phyloP scores from a whole-genome alignment of 1,140 invertebrate genomes.

The Drosophila mauritiana region DNA sequence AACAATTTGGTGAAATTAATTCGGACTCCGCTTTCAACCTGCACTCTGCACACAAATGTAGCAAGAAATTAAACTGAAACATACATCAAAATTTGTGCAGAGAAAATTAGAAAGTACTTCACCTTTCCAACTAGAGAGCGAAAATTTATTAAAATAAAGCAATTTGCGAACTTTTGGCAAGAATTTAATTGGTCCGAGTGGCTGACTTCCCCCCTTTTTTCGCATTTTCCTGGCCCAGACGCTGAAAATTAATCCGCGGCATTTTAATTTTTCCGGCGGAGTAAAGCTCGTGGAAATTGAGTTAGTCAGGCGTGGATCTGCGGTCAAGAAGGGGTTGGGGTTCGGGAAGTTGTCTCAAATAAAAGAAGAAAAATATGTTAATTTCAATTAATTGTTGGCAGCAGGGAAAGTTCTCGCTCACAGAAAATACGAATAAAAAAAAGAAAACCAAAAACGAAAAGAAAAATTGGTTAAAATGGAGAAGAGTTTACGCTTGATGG shows the following conservation, averaged over 20 bases:
- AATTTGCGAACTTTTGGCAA: constrained; percentile 48
- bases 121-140: background rate
- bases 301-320: constrained; percentile 15
- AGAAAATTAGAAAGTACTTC: constrained; percentile 18
- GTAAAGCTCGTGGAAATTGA: constrained; percentile 32
- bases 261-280: background rate
- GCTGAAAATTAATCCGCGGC: constrained; percentile 29
- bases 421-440: constrained; percentile 30
- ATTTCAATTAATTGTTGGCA: constrained; percentile 80
- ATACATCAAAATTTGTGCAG: too few relatives aligned
- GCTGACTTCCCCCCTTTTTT: constrained; percentile 12
- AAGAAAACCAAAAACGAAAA: constrained; percentile 26
- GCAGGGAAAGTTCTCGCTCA: constrained; percentile 26
- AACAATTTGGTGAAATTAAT: constrained; percentile 23
- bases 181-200: constrained; percentile 43
- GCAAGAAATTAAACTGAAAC: too few relatives aligned
- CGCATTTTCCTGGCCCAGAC: background rate
- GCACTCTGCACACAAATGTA: too few relatives aligned
- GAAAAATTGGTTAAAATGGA: constrained; percentile 29
- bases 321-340: background rate
- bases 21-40: background rate
- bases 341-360: constrained; percentile 59
- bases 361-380: constrained; percentile 77
- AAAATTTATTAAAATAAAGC: constrained; percentile 41
- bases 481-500: constrained; percentile 38